Percentiles rank a stretch among this genome's conserved stretches.
Evolutionary conservation across 1,140 invertebrate species (phyloP).

Genomic region (Philotrypesis tridentata): DNA sequence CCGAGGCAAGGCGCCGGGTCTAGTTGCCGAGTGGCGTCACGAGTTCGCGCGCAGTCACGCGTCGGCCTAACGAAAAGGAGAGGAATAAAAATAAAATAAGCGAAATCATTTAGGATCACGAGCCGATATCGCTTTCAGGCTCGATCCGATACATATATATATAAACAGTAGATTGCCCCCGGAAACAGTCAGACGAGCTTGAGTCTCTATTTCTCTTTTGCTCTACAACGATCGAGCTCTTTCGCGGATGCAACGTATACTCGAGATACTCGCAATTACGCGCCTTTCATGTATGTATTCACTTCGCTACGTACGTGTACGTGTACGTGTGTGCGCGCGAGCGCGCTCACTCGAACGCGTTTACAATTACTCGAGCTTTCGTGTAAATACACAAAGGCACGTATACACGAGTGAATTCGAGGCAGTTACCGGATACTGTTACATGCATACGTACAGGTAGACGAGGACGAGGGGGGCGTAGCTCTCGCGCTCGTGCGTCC

Average conservation of each 20-base stretch:
- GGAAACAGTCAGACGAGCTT: conserved; percentile 1
- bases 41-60: conserved; percentile 42
- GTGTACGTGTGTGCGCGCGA: background rate
- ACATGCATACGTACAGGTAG: background rate
- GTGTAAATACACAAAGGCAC: background rate
- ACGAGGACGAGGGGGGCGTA: background rate
- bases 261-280: background rate
- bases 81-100: background rate
- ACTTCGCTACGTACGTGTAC: too few species aligned
- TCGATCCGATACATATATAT: background rate
- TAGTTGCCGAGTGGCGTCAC: conserved; percentile 35
- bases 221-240: background rate
- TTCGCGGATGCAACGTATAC: background rate
- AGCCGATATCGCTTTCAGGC: background rate
- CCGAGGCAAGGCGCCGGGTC: conserved; percentile 1
- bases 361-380: background rate
- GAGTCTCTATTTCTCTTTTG: background rate
- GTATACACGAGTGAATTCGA: background rate
- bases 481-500: conserved; percentile 4
- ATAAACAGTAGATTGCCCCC: background rate
- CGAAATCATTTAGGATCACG: conserved; percentile 9
- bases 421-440: background rate
- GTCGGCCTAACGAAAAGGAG: background rate
- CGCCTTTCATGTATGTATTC: background rate
- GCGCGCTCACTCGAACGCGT: background rate